phyloP scores from a whole-genome alignment of 2,888 invertebrate species.

The Rotaria sp. region DNA sequence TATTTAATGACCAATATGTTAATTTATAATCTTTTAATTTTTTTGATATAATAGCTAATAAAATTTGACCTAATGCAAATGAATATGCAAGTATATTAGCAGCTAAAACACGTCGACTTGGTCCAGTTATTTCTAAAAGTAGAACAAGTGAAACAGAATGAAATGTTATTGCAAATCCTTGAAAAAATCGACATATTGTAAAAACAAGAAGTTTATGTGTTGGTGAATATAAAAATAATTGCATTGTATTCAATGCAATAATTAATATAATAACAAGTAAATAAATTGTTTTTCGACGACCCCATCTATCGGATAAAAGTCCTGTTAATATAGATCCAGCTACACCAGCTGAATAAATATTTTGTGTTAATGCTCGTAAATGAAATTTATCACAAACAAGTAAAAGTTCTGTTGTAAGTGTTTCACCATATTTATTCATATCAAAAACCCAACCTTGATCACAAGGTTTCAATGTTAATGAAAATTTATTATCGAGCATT shows the following conservation, averaged over 20 bases:
- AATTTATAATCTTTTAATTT: slow-evolving; percentile 31
- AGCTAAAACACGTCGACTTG: slow-evolving; percentile 29
- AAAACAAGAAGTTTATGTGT: slow-evolving; percentile 32
- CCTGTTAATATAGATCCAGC: background rate
- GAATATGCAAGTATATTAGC: slow-evolving; percentile 36
- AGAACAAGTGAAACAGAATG: slow-evolving; percentile 31
- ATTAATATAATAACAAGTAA: slow-evolving; percentile 27
- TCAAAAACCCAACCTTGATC: background rate
- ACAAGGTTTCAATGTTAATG: background rate
- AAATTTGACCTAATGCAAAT: slow-evolving; percentile 33
- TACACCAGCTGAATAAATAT: background rate
- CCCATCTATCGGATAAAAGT: background rate
- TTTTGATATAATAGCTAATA: slow-evolving; percentile 3
- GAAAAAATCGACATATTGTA: slow-evolving; percentile 36
- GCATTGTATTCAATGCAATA: slow-evolving; percentile 32
- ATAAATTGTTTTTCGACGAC: slow-evolving; percentile 24
- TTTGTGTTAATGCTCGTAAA: background rate
- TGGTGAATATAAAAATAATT: slow-evolving; percentile 27
- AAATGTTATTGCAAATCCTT: slow-evolving; percentile 30
- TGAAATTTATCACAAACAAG: background rate
- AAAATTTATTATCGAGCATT: background rate
- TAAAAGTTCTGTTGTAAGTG: background rate
- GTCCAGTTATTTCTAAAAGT: slow-evolving; percentile 31
- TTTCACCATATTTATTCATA: background rate
- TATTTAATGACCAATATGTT: slow-evolving; percentile 30